A percentile compares a stretch with the other conserved stretches of the same genome.
phyloP scores from a whole-genome alignment of 2,888 invertebrate species.

The Ennomos erosarius region DNA sequence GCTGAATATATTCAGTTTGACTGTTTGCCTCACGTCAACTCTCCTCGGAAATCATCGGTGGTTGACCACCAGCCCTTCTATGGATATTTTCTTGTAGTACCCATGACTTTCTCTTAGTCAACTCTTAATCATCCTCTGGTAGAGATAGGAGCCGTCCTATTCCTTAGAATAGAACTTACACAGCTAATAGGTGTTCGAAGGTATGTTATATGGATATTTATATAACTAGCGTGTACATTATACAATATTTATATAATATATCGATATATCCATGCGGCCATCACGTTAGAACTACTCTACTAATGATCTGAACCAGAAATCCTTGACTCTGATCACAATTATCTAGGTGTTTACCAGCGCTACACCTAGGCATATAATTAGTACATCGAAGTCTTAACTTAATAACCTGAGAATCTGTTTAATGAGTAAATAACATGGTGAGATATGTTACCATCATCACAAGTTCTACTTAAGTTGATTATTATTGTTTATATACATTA shows the following conservation, averaged over 20 bases:
- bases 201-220: too few species aligned
- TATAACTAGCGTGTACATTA: not conserved
- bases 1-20: too few species aligned
- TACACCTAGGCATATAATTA: conserved; percentile 32
- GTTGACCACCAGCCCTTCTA: too few species aligned
- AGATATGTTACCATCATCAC: conserved; percentile 66
- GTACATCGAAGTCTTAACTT: conserved; percentile 4
- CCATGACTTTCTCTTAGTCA: too few species aligned
- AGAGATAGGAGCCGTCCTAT: too few species aligned
- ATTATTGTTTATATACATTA: conserved; percentile 39
- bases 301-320: conserved; percentile 58
- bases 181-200: too few species aligned
- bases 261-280: conserved; percentile 25
- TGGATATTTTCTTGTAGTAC: too few species aligned
- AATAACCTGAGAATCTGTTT: conserved; percentile 54
- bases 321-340: conserved; percentile 81
- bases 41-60: too few species aligned
- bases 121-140: too few species aligned
- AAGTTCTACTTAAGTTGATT: conserved; percentile 72
- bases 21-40: too few species aligned
- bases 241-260: conserved; percentile 12
- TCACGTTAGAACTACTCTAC: conserved; percentile 32
- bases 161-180: too few species aligned
- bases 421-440: conserved; percentile 70
- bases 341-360: conserved; percentile 77